These are phyloP conservation scores for Proteles cristata DNA, from an alignment of 2,113 vertebrate species.

Conservation along the genomic window DNA sequence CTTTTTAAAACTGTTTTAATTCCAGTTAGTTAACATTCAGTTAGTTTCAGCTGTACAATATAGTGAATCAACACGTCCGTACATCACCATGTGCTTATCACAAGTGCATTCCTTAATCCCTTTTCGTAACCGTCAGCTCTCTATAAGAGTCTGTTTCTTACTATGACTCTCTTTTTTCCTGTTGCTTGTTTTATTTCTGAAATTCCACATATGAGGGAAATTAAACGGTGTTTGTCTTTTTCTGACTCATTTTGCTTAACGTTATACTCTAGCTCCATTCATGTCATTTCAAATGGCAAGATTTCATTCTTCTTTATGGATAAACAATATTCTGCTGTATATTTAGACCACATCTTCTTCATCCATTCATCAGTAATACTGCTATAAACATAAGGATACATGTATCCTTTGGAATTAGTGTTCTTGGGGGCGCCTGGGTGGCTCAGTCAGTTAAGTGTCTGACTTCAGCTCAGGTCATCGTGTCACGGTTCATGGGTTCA, in stretches of 20 bases:
- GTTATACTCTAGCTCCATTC: background rate
- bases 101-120: background rate
- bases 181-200: background rate
- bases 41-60: background rate
- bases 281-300: background rate
- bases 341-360: background rate
- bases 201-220: background rate
- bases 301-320: background rate
- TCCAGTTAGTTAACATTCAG: background rate
- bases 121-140: background rate
- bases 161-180: background rate
- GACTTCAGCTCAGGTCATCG: too few species aligned
- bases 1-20: background rate
- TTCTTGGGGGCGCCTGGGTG: background rate
- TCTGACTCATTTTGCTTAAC: background rate
- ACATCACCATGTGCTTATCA: background rate
- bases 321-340: background rate
- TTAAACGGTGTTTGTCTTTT: background rate
- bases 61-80: background rate
- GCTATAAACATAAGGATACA: background rate
- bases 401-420: background rate
- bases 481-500: too few species aligned
- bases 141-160: background rate
- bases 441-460: too few species aligned
- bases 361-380: background rate